Evolutionary conservation across 1,140 invertebrate species (phyloP).

Genomic region (Lepidurus couesii): DNA sequence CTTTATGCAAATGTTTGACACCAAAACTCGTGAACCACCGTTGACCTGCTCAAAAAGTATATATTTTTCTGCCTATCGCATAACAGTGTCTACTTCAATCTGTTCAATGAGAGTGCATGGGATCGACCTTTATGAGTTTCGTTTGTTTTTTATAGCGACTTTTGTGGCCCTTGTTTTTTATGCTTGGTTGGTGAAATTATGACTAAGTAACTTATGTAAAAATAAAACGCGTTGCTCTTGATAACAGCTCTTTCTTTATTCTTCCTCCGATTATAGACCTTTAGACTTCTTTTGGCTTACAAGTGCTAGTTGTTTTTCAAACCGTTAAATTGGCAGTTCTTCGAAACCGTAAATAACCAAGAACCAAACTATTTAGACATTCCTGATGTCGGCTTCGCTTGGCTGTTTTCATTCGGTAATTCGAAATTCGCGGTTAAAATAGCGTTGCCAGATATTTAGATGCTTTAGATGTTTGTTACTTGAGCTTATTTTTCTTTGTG

Average conservation of each 20-base stretch:
- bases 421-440: too few species aligned
- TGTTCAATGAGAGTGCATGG: not conserved
- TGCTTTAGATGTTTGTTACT: too few species aligned
- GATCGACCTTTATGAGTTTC: not conserved
- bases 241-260: not conserved
- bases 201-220: constrained; percentile 8
- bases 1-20: constrained; percentile 11
- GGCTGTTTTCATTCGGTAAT: too few species aligned
- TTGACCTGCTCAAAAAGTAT: constrained; percentile 16
- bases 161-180: constrained; percentile 5
- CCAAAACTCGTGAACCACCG: constrained; percentile 12
- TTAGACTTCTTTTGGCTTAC: too few species aligned
- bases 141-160: not conserved
- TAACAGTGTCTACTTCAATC: not conserved
- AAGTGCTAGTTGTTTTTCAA: too few species aligned
- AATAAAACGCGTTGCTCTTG: constrained; percentile 6
- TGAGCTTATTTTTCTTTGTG: too few species aligned
- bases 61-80: not conserved
- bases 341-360: too few species aligned
- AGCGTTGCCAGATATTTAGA: too few species aligned
- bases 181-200: not conserved
- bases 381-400: too few species aligned
- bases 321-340: too few species aligned
- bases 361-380: too few species aligned
- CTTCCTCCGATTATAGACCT: too few species aligned